Evolutionary conservation across 2,113 vertebrate species (phyloP).

Genomic region (Castor canadensis): DNA sequence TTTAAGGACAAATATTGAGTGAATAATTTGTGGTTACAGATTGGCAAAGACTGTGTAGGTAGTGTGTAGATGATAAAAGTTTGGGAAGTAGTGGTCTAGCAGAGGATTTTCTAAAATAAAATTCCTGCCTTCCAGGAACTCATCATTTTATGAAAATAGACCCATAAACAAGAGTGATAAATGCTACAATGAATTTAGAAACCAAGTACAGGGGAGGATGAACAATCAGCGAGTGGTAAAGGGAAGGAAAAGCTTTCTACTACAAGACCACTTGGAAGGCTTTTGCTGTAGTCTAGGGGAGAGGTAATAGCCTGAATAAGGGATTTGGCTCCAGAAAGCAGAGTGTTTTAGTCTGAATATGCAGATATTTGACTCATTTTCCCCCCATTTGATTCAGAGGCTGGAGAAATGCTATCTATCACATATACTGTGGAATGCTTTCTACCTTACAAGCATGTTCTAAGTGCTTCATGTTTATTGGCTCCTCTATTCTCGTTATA

Average conservation of each 20-base stretch:
- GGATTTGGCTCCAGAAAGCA: too few relatives aligned
- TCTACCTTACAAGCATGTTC: neutral
- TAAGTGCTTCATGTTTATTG: neutral
- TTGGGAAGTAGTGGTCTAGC: neutral
- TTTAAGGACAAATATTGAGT: constrained; percentile 17
- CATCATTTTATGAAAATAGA: neutral
- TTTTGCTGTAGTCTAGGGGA: neutral
- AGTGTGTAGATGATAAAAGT: neutral
- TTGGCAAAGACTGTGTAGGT: neutral
- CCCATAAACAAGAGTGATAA: neutral
- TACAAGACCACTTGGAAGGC: neutral
- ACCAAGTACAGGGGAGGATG: neutral
- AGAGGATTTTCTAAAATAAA: constrained; percentile 19
- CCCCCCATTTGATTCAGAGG: neutral
- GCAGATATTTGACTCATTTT: neutral
- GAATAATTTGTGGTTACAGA: neutral
- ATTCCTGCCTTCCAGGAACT: constrained; percentile 33
- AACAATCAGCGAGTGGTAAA: neutral
- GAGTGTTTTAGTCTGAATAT: neutral
- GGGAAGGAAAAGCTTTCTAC: neutral
- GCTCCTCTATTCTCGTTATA: neutral
- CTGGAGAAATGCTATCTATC: constrained; percentile 26
- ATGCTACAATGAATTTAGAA: neutral
- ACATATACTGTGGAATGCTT: neutral
- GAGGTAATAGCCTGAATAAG: neutral